phyloP scores from a whole-genome alignment of 2,113 vertebrate species.

The Peromyscus polionotus region DNA sequence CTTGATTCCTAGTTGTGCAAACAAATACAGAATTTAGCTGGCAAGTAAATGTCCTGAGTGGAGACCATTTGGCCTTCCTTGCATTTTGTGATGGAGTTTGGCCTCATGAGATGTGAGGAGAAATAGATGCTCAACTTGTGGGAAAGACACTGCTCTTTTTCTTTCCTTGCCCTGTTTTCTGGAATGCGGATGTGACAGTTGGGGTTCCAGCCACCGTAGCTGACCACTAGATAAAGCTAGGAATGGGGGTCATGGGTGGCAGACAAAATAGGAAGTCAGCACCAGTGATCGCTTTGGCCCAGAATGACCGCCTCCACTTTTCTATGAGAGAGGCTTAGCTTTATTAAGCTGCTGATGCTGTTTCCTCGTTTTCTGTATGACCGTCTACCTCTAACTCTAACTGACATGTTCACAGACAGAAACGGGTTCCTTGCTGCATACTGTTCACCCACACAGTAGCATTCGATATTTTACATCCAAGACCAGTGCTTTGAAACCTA shows the following conservation, averaged over 20 bases:
- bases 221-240: not conserved
- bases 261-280: not conserved
- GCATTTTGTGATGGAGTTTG: not conserved
- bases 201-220: not conserved
- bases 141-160: not conserved
- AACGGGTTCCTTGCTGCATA: not conserved
- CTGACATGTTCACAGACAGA: not conserved
- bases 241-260: not conserved
- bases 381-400: conserved; percentile 50
- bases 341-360: not conserved
- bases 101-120: not conserved
- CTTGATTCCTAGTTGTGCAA: not conserved
- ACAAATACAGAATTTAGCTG: not conserved
- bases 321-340: conserved; percentile 38
- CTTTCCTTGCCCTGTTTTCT: not conserved
- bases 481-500: conserved; percentile 43
- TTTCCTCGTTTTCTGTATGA: conserved; percentile 8
- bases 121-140: not conserved
- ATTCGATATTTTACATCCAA: conserved; percentile 53
- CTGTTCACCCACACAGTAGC: conserved; percentile 2
- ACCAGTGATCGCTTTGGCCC: not conserved
- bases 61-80: not conserved
- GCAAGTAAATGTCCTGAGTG: not conserved
- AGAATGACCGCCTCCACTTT: not conserved
- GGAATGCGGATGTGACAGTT: not conserved